Evolutionary conservation across 2,888 invertebrate species (phyloP).

Genomic region (Vanessa cardui): DNA sequence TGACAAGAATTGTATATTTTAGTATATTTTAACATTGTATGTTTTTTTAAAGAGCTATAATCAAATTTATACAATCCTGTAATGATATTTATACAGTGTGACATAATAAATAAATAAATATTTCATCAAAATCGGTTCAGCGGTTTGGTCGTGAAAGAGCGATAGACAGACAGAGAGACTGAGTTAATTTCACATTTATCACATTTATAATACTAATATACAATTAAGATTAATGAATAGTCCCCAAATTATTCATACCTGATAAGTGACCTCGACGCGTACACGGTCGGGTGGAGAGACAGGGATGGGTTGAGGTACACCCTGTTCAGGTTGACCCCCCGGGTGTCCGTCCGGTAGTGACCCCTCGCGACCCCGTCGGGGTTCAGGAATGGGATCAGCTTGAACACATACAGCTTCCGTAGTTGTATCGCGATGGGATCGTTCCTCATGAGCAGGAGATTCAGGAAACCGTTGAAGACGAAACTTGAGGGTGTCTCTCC

Average conservation of each 20-base stretch:
- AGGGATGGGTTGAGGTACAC: slow-evolving; percentile 91
- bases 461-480: slow-evolving; percentile 94
- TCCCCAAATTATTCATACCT: slow-evolving; percentile 77
- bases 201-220: too few species aligned
- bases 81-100: too few species aligned
- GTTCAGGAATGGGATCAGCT: slow-evolving; percentile 94
- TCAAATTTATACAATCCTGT: too few species aligned
- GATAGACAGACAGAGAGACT: too few species aligned
- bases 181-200: too few species aligned
- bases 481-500: slow-evolving; percentile 96
- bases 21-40: too few species aligned
- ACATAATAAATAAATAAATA: too few species aligned
- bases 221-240: too few species aligned
- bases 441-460: slow-evolving; percentile 88
- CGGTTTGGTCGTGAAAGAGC: too few species aligned
- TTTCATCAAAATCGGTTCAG: too few species aligned
- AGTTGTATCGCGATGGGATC: slow-evolving; percentile 89
- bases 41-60: too few species aligned
- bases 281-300: slow-evolving; percentile 91
- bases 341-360: slow-evolving; percentile 92
- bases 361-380: slow-evolving; percentile 95
- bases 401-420: slow-evolving; percentile 91
- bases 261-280: slow-evolving; percentile 90
- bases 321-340: slow-evolving; percentile 94
- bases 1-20: too few species aligned